These are phyloP conservation scores for Aphelinus atriplicis DNA, from an alignment of 1,140 invertebrate genomes.

Conservation along the genomic window DNA sequence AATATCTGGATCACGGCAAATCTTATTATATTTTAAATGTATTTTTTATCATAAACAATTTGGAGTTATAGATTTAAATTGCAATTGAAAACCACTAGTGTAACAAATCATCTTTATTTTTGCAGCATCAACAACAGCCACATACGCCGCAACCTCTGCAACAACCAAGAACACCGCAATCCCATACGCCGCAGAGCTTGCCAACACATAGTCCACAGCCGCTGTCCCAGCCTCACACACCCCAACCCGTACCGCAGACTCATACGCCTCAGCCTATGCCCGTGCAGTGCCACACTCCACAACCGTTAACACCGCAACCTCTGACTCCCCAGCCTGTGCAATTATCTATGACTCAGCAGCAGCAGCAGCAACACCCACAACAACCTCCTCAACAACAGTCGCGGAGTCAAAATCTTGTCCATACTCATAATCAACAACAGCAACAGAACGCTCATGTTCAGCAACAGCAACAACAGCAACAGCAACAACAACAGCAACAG, in stretches of 20 bases:
- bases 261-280: slow-evolving; percentile 49
- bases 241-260: slow-evolving; percentile 59
- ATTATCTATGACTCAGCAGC: slow-evolving; percentile 44
- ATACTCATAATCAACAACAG: slow-evolving; percentile 50
- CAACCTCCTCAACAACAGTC: slow-evolving; percentile 31
- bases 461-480: slow-evolving; percentile 56
- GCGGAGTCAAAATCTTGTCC: slow-evolving; percentile 41
- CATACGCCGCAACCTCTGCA: slow-evolving; percentile 58
- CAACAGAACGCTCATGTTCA: slow-evolving; percentile 56
- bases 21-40: too few relatives aligned
- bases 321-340: slow-evolving; percentile 45
- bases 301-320: slow-evolving; percentile 44
- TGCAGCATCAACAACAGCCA: slow-evolving; percentile 56
- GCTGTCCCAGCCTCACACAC: slow-evolving; percentile 63
- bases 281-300: slow-evolving; percentile 38
- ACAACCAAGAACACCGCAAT: slow-evolving; percentile 59
- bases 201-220: slow-evolving; percentile 63
- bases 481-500: slow-evolving; percentile 58
- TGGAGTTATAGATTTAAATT: too few relatives aligned
- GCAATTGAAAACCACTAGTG: too few relatives aligned
- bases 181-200: slow-evolving; percentile 59
- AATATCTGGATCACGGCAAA: too few relatives aligned
- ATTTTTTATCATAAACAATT: too few relatives aligned
- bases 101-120: neutral
- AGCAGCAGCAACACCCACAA: slow-evolving; percentile 58